Base-by-base conservation (phyloP, 2,113 vertebrate genomes). In the Oreochromis spilurus region DNA sequence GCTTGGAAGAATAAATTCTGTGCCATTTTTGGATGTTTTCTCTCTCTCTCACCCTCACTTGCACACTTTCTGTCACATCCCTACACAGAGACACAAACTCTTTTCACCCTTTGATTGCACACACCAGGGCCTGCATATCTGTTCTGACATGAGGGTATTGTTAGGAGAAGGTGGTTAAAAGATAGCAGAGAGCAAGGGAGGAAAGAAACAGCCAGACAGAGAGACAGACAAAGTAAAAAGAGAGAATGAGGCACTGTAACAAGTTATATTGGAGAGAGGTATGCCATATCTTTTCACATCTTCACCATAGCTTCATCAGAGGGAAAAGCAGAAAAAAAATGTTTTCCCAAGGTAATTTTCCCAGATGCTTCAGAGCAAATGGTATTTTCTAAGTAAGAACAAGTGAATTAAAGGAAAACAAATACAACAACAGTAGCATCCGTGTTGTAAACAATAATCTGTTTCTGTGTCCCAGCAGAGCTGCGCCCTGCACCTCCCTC, bases 391-490 rank as follows among this genome's bases (percentile, higher is more conserved):
- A 54, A 92, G 80, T 79, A 82, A 80, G 29, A 87, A 82, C 90
- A 82, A 91, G 87, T 82, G 75, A 93, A 94, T 93, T 91, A 94
- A 89, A 90, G 9, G 10, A 77, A 87, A 90, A 60, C 77, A 89
- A 79, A 80, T 89, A 90, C 55, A 62, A 79, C 36, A 82, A 84
- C 40, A 85, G 84, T 43, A 60, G 67, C 84, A 81, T 88, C 72
- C 24, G n/a, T 31, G 81, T 84, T 81, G 86, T 88, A 83, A 93
- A 94, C 89, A 91, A 82, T 93, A 87, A 88, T 94, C 77, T 79
- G 62, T 81, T 86, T 83, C 34, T 65, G 24, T 11, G 38, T 91
- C 89, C 85, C 86, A 48, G 52, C 48, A 83, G 92, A 87, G 82
- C 81, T 17, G 53, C 55, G 89, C 91, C 75, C 43, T 52, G 81